Evolutionary conservation across 2,888 invertebrate genomes (phyloP).

Genomic region (Gisinianus flammeolus): DNA sequence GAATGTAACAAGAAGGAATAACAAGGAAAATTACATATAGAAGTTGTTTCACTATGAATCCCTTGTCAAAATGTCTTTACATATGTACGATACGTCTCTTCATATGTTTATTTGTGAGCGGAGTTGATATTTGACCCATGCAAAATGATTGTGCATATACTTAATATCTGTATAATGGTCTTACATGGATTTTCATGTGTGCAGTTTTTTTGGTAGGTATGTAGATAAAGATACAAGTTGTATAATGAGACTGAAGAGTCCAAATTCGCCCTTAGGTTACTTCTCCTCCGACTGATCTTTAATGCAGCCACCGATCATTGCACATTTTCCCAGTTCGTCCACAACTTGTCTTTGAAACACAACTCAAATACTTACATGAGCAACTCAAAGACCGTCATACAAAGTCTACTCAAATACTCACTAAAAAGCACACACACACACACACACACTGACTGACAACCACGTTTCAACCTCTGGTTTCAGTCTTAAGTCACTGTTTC

Average conservation of each 20-base stretch:
- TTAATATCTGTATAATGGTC: not conserved
- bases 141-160: not conserved
- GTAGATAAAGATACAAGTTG: conserved; percentile 31
- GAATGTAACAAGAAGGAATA: too few relatives aligned
- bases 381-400: too few relatives aligned
- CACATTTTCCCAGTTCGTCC: conserved; percentile 39
- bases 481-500: not conserved
- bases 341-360: conserved; percentile 35
- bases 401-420: not conserved
- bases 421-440: not conserved
- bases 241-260: conserved; percentile 30
- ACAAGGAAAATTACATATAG: too few relatives aligned
- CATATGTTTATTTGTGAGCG: too few relatives aligned
- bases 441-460: not conserved
- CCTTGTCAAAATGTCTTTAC: too few relatives aligned
- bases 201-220: not conserved
- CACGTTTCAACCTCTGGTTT: not conserved
- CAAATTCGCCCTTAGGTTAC: conserved; percentile 38
- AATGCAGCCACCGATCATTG: conserved; percentile 30
- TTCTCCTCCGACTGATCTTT: conserved; percentile 41
- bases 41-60: too few relatives aligned
- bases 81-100: not conserved
- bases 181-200: too few relatives aligned
- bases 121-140: conserved; percentile 12
- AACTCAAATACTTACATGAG: conserved; percentile 26